A percentile compares a stretch with the other conserved stretches of the same genome.
Evolutionary conservation across 1,140 invertebrate genomes (phyloP).

Genomic region (Bradysia coprophila): DNA sequence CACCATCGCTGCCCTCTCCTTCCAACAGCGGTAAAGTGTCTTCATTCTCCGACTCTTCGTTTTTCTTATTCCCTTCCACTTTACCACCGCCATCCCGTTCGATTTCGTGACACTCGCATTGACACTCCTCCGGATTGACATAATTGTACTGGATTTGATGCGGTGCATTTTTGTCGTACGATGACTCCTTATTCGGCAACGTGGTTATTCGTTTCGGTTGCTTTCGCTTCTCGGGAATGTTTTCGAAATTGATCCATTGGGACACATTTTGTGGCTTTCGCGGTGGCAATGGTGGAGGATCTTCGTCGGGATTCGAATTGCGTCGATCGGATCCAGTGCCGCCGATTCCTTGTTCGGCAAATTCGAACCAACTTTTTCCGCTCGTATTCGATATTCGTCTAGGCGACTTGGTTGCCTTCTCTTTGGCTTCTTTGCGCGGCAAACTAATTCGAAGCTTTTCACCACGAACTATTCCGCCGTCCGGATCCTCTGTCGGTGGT

Average conservation of each 20-base stretch:
- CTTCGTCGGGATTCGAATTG: constrained; percentile 7
- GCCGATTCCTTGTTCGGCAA: constrained; percentile 35
- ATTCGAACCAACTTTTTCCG: constrained; percentile 38
- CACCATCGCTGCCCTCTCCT: too few relatives aligned
- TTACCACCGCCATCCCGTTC: constrained; percentile 11
- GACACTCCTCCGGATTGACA: constrained; percentile 65
- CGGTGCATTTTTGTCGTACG: constrained; percentile 17
- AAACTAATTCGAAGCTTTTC: constrained; percentile 51
- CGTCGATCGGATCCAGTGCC: constrained; percentile 7
- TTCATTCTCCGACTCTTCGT: too few relatives aligned
- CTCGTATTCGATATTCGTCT: constrained; percentile 25
- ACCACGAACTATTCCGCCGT: constrained; percentile 18
- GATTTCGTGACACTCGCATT: constrained; percentile 61
- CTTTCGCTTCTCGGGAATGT: constrained; percentile 59
- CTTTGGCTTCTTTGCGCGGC: constrained; percentile 33
- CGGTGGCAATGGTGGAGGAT: constrained; percentile 29
- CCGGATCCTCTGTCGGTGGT: constrained; percentile 17
- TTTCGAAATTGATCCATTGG: constrained; percentile 72
- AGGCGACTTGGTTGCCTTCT: constrained; percentile 24
- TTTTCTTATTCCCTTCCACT: too few relatives aligned
- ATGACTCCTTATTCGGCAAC: constrained; percentile 30
- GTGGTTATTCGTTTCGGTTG: constrained; percentile 62
- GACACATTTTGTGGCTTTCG: constrained; percentile 24
- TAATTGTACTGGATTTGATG: constrained; percentile 40
- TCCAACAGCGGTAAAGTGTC: too few relatives aligned